These are phyloP conservation scores for Dryomyza anilis DNA, from an alignment of 2,888 invertebrate genomes.

Conservation along the genomic window DNA sequence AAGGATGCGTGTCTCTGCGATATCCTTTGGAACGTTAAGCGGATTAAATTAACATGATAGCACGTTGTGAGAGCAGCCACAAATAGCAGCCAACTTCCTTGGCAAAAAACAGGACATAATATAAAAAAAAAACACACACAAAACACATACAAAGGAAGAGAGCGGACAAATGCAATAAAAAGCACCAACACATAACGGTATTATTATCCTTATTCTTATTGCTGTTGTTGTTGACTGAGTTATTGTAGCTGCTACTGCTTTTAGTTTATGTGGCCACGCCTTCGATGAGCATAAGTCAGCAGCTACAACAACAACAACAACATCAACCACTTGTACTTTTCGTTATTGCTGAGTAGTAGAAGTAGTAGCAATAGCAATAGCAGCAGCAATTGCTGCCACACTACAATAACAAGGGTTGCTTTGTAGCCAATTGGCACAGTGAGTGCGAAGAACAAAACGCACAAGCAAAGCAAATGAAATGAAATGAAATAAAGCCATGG, in stretches of 20 bases:
- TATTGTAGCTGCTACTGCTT: slow-evolving; percentile 32
- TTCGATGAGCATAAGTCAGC: slow-evolving; percentile 24
- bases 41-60: slow-evolving; percentile 24
- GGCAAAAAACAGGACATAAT: background rate
- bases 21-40: slow-evolving; percentile 13
- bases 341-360: slow-evolving; percentile 38
- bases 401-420: slow-evolving; percentile 33
- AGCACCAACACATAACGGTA: slow-evolving; percentile 26
- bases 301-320: slow-evolving; percentile 29
- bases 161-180: slow-evolving; percentile 9
- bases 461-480: slow-evolving; percentile 19
- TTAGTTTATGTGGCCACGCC: slow-evolving; percentile 50
- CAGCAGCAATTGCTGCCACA: slow-evolving; percentile 22
- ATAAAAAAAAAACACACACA: no score
- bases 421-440: slow-evolving; percentile 25
- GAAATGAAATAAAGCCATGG: slow-evolving; percentile 24
- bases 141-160: slow-evolving; percentile 15
- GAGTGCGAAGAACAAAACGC: slow-evolving; percentile 20
- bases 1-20: background rate
- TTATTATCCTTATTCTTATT: background rate
- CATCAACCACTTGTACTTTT: slow-evolving; percentile 52
- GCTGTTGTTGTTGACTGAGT: slow-evolving; percentile 34
- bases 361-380: slow-evolving; percentile 23
- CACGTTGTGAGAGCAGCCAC: slow-evolving; percentile 11
- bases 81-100: slow-evolving; percentile 16